Conservation (phyloP, 2,888 invertebrate genomes). For the Antheraea yamamai region DNA sequence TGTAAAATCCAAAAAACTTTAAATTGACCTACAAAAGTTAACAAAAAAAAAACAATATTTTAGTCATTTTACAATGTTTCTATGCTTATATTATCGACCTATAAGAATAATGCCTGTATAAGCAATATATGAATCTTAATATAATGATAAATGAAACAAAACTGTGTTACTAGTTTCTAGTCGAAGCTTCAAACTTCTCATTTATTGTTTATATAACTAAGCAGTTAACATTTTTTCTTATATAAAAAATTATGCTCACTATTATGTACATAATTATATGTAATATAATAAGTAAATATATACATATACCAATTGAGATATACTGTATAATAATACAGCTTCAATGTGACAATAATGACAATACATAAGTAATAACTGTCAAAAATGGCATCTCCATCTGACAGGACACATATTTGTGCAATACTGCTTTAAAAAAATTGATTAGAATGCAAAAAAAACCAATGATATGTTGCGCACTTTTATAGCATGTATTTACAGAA, state of each 20-base stretch:
- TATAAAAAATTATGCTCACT: constrained; percentile 61
- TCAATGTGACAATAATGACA: constrained; percentile 11
- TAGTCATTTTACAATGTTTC: not conserved
- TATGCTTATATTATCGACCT: not conserved
- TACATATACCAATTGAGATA: not conserved
- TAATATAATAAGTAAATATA: constrained; percentile 38
- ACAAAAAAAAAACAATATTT: not conserved
- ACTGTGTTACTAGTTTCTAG: constrained; percentile 69
- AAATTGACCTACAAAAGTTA: not conserved
- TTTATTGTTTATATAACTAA: constrained; percentile 52
- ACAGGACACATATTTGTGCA: constrained; percentile 35
- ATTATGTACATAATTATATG: constrained; percentile 48
- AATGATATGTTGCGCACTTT: constrained; percentile 54
- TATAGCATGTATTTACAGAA: constrained; percentile 39
- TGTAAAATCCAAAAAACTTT: not conserved
- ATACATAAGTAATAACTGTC: not conserved
- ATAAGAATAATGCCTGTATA: not conserved
- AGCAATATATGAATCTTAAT: constrained; percentile 5
- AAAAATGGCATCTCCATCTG: not conserved
- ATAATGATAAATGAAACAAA: constrained; percentile 41
- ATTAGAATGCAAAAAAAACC: constrained; percentile 33
- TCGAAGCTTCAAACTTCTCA: constrained; percentile 61
- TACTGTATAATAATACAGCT: not conserved
- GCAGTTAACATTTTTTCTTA: constrained; percentile 68
- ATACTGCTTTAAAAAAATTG: constrained; percentile 20